A percentile compares a stretch with the other conserved stretches of the same genome.
phyloP scores from a whole-genome alignment of 2,797 vertebrate species.

The Enteromius anoplus region DNA sequence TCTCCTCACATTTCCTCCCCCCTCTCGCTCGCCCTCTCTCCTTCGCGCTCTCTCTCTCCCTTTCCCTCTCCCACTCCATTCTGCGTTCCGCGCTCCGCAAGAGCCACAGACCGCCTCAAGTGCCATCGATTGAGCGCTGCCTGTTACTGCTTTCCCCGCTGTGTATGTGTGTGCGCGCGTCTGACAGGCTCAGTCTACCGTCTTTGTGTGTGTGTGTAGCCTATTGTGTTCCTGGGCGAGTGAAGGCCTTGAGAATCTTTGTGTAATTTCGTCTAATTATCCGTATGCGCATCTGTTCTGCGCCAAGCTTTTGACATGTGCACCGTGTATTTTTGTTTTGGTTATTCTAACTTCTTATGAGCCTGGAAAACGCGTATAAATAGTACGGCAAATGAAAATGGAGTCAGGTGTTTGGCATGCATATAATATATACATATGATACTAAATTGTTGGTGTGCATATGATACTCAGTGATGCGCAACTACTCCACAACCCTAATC shows the following conservation, averaged over 20 bases:
- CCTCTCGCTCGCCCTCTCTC: slow-evolving; percentile 48
- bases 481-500: no score
- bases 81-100: slow-evolving; percentile 51
- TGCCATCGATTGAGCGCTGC: slow-evolving; percentile 62
- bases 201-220: slow-evolving; percentile 50
- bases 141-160: slow-evolving; percentile 58
- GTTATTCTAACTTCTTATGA: not conserved
- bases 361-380: no score
- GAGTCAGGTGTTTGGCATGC: no score
- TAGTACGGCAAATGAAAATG: no score
- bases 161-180: slow-evolving; percentile 45
- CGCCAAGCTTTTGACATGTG: slow-evolving; percentile 7
- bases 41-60: slow-evolving; percentile 43
- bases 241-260: slow-evolving; percentile 51
- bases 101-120: slow-evolving; percentile 64
- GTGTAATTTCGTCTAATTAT: slow-evolving; percentile 52
- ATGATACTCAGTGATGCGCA: no score
- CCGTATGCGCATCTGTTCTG: slow-evolving; percentile 26
- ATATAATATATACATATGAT: no score
- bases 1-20: slow-evolving; percentile 54
- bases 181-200: slow-evolving; percentile 45
- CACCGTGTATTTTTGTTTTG: not conserved
- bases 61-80: slow-evolving; percentile 53
- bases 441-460: no score
- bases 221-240: slow-evolving; percentile 54